phyloP scores from a whole-genome alignment of 1,140 invertebrate species.

The Bactericera cockerelli region DNA sequence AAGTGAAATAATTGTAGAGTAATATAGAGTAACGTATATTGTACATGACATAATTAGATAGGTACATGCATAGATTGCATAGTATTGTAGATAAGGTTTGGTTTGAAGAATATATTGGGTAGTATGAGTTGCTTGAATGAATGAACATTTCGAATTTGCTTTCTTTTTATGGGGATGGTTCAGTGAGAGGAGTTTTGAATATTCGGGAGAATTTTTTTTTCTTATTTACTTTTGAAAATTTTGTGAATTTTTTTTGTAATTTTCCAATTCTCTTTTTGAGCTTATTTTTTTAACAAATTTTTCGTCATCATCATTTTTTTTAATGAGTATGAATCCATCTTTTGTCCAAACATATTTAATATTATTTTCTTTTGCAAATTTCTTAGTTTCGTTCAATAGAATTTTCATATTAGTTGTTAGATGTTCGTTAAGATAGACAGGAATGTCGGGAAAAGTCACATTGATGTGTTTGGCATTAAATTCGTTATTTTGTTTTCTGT shows the following conservation, averaged over 20 bases:
- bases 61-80: too few species aligned
- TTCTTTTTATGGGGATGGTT: too few species aligned
- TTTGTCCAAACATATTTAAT: background rate
- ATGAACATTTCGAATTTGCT: too few species aligned
- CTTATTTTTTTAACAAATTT: background rate
- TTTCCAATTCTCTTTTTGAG: background rate
- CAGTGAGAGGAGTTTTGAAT: too few species aligned
- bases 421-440: background rate
- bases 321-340: background rate
- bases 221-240: background rate
- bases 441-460: background rate
- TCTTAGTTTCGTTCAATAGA: background rate
- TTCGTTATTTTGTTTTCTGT: background rate
- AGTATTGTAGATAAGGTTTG: too few species aligned
- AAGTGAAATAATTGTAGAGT: too few species aligned
- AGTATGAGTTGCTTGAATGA: too few species aligned
- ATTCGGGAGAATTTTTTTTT: too few species aligned
- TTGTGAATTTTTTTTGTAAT: background rate
- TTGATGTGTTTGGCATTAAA: background rate
- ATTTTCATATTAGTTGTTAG: background rate
- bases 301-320: background rate
- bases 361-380: background rate
- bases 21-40: too few species aligned
- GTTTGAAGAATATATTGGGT: too few species aligned
- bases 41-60: too few species aligned